Conservation (phyloP, 2,888 invertebrate genomes). For the Lymantria monacha region DNA sequence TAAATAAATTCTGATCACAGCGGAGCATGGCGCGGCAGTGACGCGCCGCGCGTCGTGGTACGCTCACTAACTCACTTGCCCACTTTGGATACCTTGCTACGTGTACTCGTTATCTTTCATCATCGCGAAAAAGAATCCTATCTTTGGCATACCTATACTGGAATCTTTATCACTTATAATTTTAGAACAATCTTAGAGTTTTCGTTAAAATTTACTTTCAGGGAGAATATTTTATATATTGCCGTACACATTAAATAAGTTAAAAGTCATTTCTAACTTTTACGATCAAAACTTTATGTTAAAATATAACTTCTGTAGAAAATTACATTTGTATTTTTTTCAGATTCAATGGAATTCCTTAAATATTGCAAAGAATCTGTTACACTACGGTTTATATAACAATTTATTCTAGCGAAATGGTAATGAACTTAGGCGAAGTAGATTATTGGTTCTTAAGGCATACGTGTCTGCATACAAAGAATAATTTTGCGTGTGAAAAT, state of each 20-base stretch:
- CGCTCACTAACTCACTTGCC: constrained; percentile 23
- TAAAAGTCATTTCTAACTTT: no score
- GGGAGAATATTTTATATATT: no score
- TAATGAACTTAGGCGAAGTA: constrained; percentile 2
- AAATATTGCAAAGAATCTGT: background rate
- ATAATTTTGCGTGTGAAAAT: constrained; percentile 40
- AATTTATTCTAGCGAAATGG: constrained; percentile 1
- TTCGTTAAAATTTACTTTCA: no score
- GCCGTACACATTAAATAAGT: no score
- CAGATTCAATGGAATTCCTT: background rate
- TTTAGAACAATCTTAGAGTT: no score
- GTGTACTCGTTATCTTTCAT: constrained; percentile 22
- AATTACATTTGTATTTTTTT: background rate
- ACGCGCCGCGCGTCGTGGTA: constrained; percentile 18
- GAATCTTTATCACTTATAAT: background rate
- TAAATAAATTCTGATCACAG: constrained; percentile 78
- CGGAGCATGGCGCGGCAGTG: constrained; percentile 41
- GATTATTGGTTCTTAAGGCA: constrained; percentile 5
- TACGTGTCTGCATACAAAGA: constrained; percentile 10
- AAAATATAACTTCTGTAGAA: no score
- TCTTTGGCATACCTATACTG: background rate
- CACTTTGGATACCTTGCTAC: constrained; percentile 34
- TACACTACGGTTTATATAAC: background rate
- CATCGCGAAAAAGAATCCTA: background rate
- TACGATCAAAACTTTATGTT: no score